These are phyloP conservation scores for Ceyx melanurus DNA, from an alignment of 2,113 vertebrate genomes.

Conservation along the genomic window DNA sequence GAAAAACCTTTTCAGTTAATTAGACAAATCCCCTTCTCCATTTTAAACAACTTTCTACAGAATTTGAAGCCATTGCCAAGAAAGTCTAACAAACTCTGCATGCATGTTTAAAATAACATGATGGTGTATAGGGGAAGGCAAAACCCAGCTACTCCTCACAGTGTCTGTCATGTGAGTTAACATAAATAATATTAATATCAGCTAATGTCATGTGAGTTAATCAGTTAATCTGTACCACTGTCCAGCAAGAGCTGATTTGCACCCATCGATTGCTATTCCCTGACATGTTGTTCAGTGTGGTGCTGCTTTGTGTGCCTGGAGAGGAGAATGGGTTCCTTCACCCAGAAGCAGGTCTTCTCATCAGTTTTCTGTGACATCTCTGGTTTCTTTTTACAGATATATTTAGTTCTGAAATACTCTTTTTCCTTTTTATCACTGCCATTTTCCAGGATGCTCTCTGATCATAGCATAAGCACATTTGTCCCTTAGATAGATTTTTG, in stretches of 20 bases:
- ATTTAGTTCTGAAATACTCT: not conserved
- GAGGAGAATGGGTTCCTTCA: not conserved
- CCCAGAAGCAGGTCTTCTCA: not conserved
- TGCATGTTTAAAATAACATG: not conserved
- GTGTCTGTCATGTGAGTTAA: not conserved
- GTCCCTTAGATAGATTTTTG: not conserved
- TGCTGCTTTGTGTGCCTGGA: not conserved
- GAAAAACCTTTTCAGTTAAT: not conserved
- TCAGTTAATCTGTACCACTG: not conserved
- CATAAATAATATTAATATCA: not conserved
- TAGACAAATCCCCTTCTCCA: not conserved
- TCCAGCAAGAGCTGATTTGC: not conserved
- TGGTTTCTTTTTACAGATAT: not conserved
- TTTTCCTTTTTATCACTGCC: not conserved
- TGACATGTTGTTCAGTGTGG: not conserved
- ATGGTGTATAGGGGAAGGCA: not conserved
- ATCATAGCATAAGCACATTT: not conserved
- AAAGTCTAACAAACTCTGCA: not conserved
- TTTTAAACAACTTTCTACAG: not conserved
- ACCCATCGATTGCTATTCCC: accelerated
- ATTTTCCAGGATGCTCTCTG: not conserved
- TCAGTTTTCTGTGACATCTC: not conserved
- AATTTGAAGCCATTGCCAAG: not conserved
- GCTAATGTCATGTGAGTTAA: not conserved
- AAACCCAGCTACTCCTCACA: not conserved